Evolutionary conservation across 2,888 invertebrate genomes (phyloP), one percentile per base, ranked within the genome.

Genomic region (Drosophila algonquin): DNA sequence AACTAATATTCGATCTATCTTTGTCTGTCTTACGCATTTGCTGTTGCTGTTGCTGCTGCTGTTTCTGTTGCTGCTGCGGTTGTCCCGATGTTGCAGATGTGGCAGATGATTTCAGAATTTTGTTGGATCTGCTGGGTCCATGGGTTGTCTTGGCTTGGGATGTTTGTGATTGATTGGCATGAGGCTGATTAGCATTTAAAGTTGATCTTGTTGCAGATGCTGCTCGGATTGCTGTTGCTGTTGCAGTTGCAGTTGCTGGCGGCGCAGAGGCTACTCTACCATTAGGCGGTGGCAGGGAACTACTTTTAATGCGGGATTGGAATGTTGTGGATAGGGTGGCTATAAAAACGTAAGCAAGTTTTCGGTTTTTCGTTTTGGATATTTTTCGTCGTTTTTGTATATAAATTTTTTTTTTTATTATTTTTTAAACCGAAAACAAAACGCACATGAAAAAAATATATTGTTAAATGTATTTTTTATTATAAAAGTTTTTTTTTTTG

Each of bases 301-400:
- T 94, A 94, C 94, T 93, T 94, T 94, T 94, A 93, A 93, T 94
- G 93, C 94, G 94, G 94, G 94, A 94, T 93, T 94, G 94, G 93
- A 94, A 94, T 93, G 94, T 94, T 93, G 95, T 95, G 94, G 94
- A 94, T 93, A 95, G 94, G 94, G 94, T 95, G 93, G 95, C 95
- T 95, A 95, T 81, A 93, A 95, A 94, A 90, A 84, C 86, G 80
- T 86, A 90, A 90, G 81, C 82, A 82, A n/a, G 40, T 40, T 40
- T 40, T 40, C 40, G 40, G 40, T 40, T 40, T 40, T 40, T 14
- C 6, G 40, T 40, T 40, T 40, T n/a, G 2, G n/a, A 40, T 40
- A 40, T 71, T 79, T 76, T 63, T 72, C 72, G 57, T 74, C 59
- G 75, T 63, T 71, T 68, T 75, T 30, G 51, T 40, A 47, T 59